Evolutionary conservation across 2,797 vertebrate species (phyloP).

Genomic region (Leucoraja ocellata): DNA sequence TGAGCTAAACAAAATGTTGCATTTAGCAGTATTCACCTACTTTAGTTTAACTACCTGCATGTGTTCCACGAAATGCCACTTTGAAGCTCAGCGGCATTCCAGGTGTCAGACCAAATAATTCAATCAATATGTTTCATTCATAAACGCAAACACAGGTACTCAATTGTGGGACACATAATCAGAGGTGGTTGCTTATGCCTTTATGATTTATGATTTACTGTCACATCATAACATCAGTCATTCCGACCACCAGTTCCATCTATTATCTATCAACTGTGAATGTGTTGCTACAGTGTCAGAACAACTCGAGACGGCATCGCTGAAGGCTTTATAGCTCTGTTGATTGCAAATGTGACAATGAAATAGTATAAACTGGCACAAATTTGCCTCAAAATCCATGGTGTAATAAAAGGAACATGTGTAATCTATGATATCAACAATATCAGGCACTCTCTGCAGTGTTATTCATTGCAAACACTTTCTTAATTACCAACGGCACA

Average conservation of each 20-base stretch:
- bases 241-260: background rate
- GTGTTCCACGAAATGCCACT: background rate
- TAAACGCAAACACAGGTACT: background rate
- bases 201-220: background rate
- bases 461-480: background rate
- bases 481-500: background rate
- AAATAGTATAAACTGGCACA: background rate
- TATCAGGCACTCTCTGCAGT: background rate
- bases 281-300: background rate
- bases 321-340: background rate
- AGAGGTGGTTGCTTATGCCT: background rate
- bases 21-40: background rate
- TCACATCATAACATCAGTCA: background rate
- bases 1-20: background rate
- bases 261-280: background rate
- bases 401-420: background rate
- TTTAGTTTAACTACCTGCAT: background rate
- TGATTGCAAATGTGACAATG: conserved; percentile 7
- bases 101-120: background rate
- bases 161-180: background rate
- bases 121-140: background rate
- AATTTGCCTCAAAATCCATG: background rate
- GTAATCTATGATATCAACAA: background rate
- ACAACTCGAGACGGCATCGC: background rate
- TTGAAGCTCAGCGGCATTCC: background rate